phyloP scores from a whole-genome alignment of 2,888 invertebrate genomes.

The Tetanocera ferruginea region DNA sequence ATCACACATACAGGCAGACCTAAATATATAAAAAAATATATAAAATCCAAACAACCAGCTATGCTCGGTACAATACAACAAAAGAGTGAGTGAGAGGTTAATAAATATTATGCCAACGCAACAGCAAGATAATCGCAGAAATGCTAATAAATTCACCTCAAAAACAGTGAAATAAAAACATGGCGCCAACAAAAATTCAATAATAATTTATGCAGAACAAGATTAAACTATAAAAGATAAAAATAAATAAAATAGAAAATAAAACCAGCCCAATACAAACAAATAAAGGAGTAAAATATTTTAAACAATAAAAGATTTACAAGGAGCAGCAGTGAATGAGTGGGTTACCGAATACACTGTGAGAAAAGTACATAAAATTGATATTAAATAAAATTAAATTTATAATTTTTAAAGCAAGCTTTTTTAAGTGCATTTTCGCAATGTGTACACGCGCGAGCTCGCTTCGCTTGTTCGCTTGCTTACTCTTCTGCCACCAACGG shows the following conservation, averaged over 20 bases:
- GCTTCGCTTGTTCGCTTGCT: not conserved
- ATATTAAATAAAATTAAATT: not conserved
- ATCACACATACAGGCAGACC: not conserved
- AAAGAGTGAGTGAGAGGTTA: not conserved
- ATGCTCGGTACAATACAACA: not conserved
- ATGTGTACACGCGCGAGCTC: not conserved
- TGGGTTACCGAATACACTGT: not conserved
- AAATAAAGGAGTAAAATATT: not conserved
- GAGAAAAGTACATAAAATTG: not conserved
- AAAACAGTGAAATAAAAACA: not conserved
- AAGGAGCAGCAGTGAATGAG: not conserved
- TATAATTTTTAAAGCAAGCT: no score
- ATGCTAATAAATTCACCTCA: not conserved
- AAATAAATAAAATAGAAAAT: not conserved
- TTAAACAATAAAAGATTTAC: constrained; percentile 13
- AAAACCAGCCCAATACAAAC: not conserved
- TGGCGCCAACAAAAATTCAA: constrained; percentile 6
- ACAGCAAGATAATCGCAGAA: constrained; percentile 4
- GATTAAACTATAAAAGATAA: not conserved
- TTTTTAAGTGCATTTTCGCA: not conserved
- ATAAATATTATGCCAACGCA: constrained; percentile 13
- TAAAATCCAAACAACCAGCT: not conserved
- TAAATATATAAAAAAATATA: no score
- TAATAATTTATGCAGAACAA: constrained; percentile 19
- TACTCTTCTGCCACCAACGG: not conserved